Evolutionary conservation across 2,113 vertebrate species (phyloP), one percentile per base, ranked within the genome.

Genomic region (Scolopax mira): DNA sequence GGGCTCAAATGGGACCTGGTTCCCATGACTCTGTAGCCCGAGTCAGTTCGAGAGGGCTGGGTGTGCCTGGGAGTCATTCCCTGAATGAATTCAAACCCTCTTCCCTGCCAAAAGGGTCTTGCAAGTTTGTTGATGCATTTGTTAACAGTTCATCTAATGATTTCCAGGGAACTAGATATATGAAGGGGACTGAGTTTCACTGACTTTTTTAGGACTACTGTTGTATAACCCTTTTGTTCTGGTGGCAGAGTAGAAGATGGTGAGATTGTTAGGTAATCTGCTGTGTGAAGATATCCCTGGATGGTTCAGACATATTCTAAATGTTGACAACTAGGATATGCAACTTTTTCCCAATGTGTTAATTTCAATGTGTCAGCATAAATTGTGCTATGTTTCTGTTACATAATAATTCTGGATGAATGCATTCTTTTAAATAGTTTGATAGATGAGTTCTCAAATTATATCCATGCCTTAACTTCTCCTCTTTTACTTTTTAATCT

Each of bases 1-100:
- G 49, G 71, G 54, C 81, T 97, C 18, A 5, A 15, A 52, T 80
- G 88, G 89, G 70, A 94, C 52, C 81, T 11, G 18, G 79, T 97
- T 98, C 97, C 96, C 97, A 97, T 96, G 96, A 93, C 96, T 92
- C 71, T 89, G 67, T 33, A 97, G 81, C 61, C 62, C 54, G 80
- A 96, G 42, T 92, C 80, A 52, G 35, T 90, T 89, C 71, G 75
- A 94, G 66, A 65, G 64, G 35, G 11, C 66, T 94, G 81, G 21
- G 28, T 58, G 27, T 25, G 23, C 21, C 13, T 61, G 27, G 62
- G 44, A 93, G 84, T 51, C 42, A 88, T 92, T 97, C 89, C 79
- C 85, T 89, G 89, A 94, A 91, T 9, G 31, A 90, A 93, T 96
- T 96, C 55, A 95, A 95, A 94, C 70, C 10, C 66, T 79, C 23